These are phyloP conservation scores for Coremacera marginata DNA, from an alignment of 2,888 invertebrate genomes.

Conservation along the genomic window DNA sequence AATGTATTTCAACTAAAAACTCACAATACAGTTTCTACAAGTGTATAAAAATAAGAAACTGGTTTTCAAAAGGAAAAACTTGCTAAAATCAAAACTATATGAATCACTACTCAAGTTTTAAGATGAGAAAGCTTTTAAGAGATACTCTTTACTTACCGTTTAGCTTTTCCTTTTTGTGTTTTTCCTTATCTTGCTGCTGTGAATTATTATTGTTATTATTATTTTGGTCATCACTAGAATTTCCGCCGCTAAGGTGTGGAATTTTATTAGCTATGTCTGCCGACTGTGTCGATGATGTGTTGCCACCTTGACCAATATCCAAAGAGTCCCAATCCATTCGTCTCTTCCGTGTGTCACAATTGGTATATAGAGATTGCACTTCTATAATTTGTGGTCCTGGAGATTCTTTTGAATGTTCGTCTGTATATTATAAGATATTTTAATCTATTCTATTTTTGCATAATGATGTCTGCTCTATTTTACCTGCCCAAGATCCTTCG, in stretches of 20 bases:
- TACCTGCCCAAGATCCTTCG: slow-evolving; percentile 69
- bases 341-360: slow-evolving; percentile 67
- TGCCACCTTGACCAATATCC: slow-evolving; percentile 66
- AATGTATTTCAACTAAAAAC: not conserved
- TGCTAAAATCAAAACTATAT: not conserved
- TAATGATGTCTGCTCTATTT: slow-evolving; percentile 38
- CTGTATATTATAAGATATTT: slow-evolving; percentile 44
- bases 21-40: not conserved
- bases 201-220: not conserved
- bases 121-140: not conserved
- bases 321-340: slow-evolving; percentile 70
- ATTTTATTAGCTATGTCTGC: slow-evolving; percentile 57
- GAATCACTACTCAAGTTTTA: not conserved
- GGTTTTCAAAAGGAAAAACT: not conserved
- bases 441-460: not conserved
- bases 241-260: slow-evolving; percentile 43
- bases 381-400: slow-evolving; percentile 67
- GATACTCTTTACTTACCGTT: slow-evolving; percentile 55
- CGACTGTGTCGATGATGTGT: slow-evolving; percentile 58
- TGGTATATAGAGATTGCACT: slow-evolving; percentile 66
- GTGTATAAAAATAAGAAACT: no score
- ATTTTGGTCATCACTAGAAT: slow-evolving; percentile 14
- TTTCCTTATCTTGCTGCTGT: slow-evolving; percentile 59
- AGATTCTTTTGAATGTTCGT: slow-evolving; percentile 63
- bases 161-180: slow-evolving; percentile 65